phyloP scores from a whole-genome alignment of 1,140 invertebrate genomes.

The Drosophila pseudoobscura region DNA sequence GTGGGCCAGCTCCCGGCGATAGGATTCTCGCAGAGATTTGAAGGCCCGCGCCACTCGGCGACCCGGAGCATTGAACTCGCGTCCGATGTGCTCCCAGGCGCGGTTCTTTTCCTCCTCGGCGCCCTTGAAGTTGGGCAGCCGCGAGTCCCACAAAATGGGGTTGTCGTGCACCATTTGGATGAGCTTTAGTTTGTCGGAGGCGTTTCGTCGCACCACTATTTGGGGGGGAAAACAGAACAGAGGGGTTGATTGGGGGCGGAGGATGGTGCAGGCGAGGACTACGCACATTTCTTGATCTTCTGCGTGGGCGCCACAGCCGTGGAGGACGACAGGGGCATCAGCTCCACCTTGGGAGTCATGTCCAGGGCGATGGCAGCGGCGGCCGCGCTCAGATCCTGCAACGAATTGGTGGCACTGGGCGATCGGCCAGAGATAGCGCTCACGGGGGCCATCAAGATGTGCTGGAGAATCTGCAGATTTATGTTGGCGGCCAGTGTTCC shows the following conservation, averaged over 20 bases:
- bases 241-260: not conserved
- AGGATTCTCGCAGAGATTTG: conserved; percentile 79
- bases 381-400: conserved; percentile 71
- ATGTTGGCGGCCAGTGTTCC: conserved; percentile 38
- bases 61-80: conserved; percentile 79
- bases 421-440: conserved; percentile 38
- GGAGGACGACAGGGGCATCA: conserved; percentile 14
- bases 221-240: conserved; percentile 3
- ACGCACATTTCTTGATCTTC: conserved; percentile 80
- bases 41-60: conserved; percentile 77
- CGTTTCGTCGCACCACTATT: conserved; percentile 77
- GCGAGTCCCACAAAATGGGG: conserved; percentile 79
- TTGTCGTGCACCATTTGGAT: conserved; percentile 83
- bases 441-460: conserved; percentile 66
- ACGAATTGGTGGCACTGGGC: conserved; percentile 63
- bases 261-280: conserved; percentile 7
- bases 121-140: conserved; percentile 82
- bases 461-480: conserved; percentile 46
- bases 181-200: conserved; percentile 78
- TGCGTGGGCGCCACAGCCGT: conserved; percentile 49
- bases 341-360: conserved; percentile 67
- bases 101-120: conserved; percentile 82
- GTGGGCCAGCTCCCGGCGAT: conserved; percentile 77
- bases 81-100: conserved; percentile 77
- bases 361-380: conserved; percentile 70